These are phyloP conservation scores for Leucoptera coffeella DNA, from an alignment of 2,888 invertebrate genomes.

Conservation along the genomic window DNA sequence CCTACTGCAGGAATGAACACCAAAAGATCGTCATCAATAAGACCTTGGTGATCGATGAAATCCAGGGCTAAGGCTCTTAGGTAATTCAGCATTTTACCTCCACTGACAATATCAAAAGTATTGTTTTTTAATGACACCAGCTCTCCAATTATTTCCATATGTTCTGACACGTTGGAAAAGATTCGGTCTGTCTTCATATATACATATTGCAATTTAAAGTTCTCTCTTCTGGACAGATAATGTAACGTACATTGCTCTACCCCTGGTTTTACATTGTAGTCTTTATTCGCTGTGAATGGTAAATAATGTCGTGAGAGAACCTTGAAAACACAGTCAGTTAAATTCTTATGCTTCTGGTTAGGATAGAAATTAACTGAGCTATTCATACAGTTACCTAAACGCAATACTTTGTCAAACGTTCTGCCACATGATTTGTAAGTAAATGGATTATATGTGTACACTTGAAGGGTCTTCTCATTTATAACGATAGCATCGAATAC, in stretches of 20 bases:
- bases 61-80: constrained; percentile 12
- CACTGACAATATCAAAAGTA: constrained; percentile 11
- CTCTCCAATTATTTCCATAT: constrained; percentile 12
- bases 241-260: constrained; percentile 12
- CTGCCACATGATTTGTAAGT: constrained; percentile 1
- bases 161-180: constrained; percentile 8
- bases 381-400: constrained; percentile 1
- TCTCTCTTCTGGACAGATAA: constrained; percentile 13
- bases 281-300: background rate
- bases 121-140: constrained; percentile 9
- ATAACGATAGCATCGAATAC: constrained; percentile 1
- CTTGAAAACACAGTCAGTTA: constrained; percentile 1
- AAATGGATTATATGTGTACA: constrained; percentile 1
- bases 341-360: background rate
- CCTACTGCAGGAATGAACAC: constrained; percentile 15
- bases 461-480: background rate
- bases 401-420: background rate
- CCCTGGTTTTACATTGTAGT: constrained; percentile 5
- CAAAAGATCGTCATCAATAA: constrained; percentile 14
- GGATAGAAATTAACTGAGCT: background rate
- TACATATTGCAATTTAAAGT: constrained; percentile 15
- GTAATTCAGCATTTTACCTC: constrained; percentile 11
- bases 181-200: constrained; percentile 9
- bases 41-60: constrained; percentile 13
- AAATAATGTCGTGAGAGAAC: constrained; percentile 1